Evolutionary conservation across 2,888 invertebrate genomes (phyloP).

Genomic region (Zaprionus bogoriensis): DNA sequence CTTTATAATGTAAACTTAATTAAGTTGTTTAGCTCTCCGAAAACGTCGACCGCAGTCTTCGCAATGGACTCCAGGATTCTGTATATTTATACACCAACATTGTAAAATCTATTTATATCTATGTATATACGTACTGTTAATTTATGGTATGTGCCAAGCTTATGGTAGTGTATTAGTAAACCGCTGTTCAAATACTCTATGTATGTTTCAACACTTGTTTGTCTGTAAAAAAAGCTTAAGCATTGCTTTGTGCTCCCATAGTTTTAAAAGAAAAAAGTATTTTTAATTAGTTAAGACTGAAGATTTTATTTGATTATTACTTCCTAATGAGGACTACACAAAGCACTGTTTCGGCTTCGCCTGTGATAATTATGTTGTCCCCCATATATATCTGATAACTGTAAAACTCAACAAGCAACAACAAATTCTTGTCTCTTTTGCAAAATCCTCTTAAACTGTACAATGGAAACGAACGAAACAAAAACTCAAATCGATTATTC

Average conservation of each 20-base stretch:
- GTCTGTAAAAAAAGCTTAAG: conserved; percentile 54
- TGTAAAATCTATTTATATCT: conserved; percentile 27
- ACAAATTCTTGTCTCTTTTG: conserved; percentile 73
- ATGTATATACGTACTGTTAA: conserved; percentile 32
- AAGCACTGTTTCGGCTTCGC: conserved; percentile 56
- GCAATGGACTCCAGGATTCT: conserved; percentile 7
- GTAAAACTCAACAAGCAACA: conserved; percentile 69
- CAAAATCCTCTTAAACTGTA: conserved; percentile 47
- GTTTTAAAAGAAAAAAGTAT: too few relatives aligned
- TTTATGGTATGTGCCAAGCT: conserved; percentile 49
- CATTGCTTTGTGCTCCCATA: conserved; percentile 54
- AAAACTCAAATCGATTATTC: conserved; percentile 19
- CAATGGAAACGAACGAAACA: conserved; percentile 33
- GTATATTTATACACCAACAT: conserved; percentile 17
- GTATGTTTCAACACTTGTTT: conserved; percentile 14
- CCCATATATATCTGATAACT: conserved; percentile 19
- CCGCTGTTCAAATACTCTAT: conserved; percentile 45
- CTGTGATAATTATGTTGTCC: conserved; percentile 38
- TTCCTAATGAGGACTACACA: conserved; percentile 3
- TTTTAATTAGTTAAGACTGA: too few relatives aligned
- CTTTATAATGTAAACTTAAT: conserved; percentile 54
- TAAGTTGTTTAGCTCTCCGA: conserved; percentile 48
- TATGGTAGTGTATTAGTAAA: conserved; percentile 65
- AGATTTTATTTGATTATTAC: too few relatives aligned
- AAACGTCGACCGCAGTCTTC: conserved; percentile 63